Evolutionary conservation across 2,113 vertebrate genomes (phyloP).

Genomic region (Xenotilapia caudafasciata): DNA sequence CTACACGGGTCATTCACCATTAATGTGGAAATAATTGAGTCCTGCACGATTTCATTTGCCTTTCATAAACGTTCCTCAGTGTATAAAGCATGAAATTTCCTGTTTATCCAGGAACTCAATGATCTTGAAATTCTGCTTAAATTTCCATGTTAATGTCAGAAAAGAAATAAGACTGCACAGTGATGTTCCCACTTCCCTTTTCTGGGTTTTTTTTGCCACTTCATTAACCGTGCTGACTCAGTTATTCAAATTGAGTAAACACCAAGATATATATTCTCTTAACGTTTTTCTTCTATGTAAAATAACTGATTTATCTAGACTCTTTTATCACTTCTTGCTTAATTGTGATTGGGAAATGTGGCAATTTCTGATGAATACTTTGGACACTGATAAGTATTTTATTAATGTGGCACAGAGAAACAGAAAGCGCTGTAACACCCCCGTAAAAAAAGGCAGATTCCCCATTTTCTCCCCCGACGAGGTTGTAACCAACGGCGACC

Average conservation of each 20-base stretch:
- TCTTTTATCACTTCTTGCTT: background rate
- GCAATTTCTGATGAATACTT: background rate
- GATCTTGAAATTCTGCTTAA: background rate
- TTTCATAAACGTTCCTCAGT: background rate
- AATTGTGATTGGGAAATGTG: background rate
- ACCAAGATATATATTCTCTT: background rate
- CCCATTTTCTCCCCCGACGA: background rate
- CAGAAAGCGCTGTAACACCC: background rate
- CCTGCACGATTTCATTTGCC: background rate
- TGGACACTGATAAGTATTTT: background rate
- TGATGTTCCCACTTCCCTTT: background rate
- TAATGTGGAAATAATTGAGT: background rate
- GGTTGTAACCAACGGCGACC: conserved; percentile 31
- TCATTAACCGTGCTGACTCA: background rate
- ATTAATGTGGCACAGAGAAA: background rate
- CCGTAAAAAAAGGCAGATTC: background rate
- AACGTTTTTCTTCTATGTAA: background rate
- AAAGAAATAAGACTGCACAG: background rate
- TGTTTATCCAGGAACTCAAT: background rate
- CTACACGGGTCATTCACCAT: background rate
- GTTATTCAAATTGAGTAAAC: background rate
- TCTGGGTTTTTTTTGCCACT: fast-evolving
- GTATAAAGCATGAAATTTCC: background rate
- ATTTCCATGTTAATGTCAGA: background rate
- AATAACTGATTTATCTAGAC: background rate